phyloP scores from a whole-genome alignment of 1,140 invertebrate species.

The Brachionus plicatilis region DNA sequence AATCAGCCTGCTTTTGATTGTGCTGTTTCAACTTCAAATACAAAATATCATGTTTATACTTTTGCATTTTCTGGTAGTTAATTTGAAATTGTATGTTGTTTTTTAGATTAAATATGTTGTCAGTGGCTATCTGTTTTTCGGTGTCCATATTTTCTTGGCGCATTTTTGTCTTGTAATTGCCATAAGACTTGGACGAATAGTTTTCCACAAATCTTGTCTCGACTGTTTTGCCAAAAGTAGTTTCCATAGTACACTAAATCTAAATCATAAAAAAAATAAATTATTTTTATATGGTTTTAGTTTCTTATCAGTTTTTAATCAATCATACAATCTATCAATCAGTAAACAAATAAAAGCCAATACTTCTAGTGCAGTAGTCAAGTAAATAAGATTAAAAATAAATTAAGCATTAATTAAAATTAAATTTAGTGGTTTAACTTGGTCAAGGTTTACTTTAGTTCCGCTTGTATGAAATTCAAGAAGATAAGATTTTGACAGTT shows the following conservation, averaged over 20 bases:
- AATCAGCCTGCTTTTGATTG: not conserved
- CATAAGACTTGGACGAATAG: not conserved
- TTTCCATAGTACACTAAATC: not conserved
- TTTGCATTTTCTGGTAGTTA: not conserved
- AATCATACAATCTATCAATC: constrained; percentile 9
- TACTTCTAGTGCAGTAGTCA: not conserved
- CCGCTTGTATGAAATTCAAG: constrained; percentile 4
- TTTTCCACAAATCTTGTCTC: not conserved
- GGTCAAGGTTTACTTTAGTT: not conserved
- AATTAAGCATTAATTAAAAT: constrained; percentile 34
- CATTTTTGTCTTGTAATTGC: not conserved
- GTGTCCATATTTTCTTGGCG: not conserved
- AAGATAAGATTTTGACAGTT: constrained; percentile 13
- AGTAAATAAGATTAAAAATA: constrained; percentile 11
- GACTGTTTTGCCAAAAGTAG: constrained; percentile 6
- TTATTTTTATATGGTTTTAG: not conserved
- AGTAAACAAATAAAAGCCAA: not conserved
- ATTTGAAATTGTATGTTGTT: not conserved
- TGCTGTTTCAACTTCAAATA: constrained; percentile 8
- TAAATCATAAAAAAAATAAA: not conserved
- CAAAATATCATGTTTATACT: not conserved
- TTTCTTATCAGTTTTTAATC: constrained; percentile 25
- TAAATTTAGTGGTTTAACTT: not conserved
- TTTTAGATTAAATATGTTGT: not conserved
- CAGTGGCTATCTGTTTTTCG: not conserved